These are phyloP conservation scores for Sebastiscus albofasciatus DNA, from an alignment of 2,797 vertebrate species.

Conservation along the genomic window DNA sequence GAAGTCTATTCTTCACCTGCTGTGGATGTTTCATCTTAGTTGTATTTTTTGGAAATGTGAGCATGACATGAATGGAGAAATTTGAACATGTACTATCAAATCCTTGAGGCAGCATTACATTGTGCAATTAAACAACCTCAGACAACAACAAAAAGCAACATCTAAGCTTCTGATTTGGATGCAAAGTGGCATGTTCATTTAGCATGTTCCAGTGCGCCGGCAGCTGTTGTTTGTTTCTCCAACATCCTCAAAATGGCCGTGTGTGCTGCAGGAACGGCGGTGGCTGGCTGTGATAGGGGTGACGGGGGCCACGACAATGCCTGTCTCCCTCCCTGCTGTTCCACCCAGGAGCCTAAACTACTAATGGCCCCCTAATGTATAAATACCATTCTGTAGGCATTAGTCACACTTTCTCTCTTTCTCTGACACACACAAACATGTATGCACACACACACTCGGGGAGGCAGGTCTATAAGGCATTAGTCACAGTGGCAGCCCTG, in stretches of 20 bases:
- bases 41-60: not conserved
- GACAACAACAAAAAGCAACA: not conserved
- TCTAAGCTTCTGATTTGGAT: conserved; percentile 7
- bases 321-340: conserved; percentile 81
- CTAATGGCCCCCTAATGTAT: conserved; percentile 85
- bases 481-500: conserved; percentile 79
- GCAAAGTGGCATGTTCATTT: conserved; percentile 24
- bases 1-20: not conserved
- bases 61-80: not conserved
- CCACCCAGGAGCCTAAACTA: conserved; percentile 81
- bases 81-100: not conserved
- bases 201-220: conserved; percentile 7
- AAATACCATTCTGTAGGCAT: conserved; percentile 83
- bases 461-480: conserved; percentile 66
- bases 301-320: conserved; percentile 76
- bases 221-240: conserved; percentile 70
- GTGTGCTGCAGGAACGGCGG: conserved; percentile 27
- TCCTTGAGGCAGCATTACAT: not conserved
- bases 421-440: conserved; percentile 50
- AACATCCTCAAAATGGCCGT: conserved; percentile 46
- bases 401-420: conserved; percentile 83
- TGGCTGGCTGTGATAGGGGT: conserved; percentile 61
- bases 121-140: not conserved
- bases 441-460: conserved; percentile 39
- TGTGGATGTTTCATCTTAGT: not conserved